Percentiles rank a stretch among this genome's conserved stretches.
phyloP scores from a whole-genome alignment of 2,888 invertebrate genomes.

The Eupithecia subumbrata region DNA sequence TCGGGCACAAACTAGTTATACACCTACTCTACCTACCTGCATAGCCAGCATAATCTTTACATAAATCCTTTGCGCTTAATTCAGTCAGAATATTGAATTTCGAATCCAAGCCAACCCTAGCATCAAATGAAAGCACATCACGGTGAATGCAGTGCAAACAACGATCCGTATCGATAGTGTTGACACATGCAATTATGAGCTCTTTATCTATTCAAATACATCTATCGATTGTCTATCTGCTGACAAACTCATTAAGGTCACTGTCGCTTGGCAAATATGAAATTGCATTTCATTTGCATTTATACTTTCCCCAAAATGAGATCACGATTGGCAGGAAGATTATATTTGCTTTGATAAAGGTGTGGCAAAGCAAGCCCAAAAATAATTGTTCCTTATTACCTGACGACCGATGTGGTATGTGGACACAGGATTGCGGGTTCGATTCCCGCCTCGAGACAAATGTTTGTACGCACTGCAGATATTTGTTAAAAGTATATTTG shows the following conservation, averaged over 20 bases:
- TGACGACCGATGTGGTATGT: too few species aligned
- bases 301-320: not conserved
- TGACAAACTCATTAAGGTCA: constrained; percentile 6
- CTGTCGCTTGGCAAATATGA: constrained; percentile 18
- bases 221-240: constrained; percentile 20
- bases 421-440: too few species aligned
- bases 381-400: too few species aligned
- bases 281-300: not conserved
- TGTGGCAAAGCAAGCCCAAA: too few species aligned
- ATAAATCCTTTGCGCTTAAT: not conserved
- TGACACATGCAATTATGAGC: constrained; percentile 50
- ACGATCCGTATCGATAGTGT: constrained; percentile 43
- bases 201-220: constrained; percentile 46
- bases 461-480: too few species aligned
- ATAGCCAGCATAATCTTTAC: not conserved
- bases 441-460: too few species aligned
- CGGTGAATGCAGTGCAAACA: constrained; percentile 45
- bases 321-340: not conserved
- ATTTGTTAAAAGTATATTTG: too few species aligned
- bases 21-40: not conserved
- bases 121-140: constrained; percentile 40
- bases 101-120: constrained; percentile 29
- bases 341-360: not conserved
- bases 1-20: too few species aligned
- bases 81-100: not conserved